Conservation (phyloP, 2,888 invertebrate species). For the Microctonus aethiopoides region DNA sequence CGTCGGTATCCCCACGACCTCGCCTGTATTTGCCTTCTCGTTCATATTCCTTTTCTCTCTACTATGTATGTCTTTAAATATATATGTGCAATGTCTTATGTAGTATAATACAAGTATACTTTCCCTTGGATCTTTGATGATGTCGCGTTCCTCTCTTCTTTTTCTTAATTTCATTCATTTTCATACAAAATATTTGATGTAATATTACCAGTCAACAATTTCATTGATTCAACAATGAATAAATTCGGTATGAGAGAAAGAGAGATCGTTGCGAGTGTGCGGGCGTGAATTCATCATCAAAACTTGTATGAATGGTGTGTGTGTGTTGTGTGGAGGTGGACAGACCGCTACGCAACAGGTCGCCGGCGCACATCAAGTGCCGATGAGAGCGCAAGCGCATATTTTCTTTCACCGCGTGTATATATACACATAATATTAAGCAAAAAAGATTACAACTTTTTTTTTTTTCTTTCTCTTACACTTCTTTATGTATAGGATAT, state of each 20-base stretch:
- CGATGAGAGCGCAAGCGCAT: neutral
- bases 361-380: neutral
- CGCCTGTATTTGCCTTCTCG: slow-evolving; percentile 48
- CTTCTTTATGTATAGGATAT: neutral
- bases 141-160: too few relatives aligned
- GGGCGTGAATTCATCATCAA: slow-evolving; percentile 25
- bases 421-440: neutral
- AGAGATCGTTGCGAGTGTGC: neutral
- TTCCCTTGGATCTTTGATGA: neutral
- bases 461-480: neutral
- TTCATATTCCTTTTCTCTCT: slow-evolving; percentile 37
- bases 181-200: neutral
- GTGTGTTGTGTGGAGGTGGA: slow-evolving; percentile 10
- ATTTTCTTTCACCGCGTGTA: neutral
- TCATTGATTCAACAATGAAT: neutral
- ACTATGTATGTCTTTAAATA: slow-evolving; percentile 30
- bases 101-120: slow-evolving; percentile 28
- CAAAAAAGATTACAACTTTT: neutral
- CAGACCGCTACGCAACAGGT: slow-evolving; percentile 32
- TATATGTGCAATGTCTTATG: slow-evolving; percentile 24
- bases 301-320: slow-evolving; percentile 32
- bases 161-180: neutral
- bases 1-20: slow-evolving; percentile 53
- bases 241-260: neutral
- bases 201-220: neutral